Evolutionary conservation across 2,113 vertebrate genomes (phyloP), one percentile per base, ranked within the genome.

Genomic region (Chaetodon auriga): DNA sequence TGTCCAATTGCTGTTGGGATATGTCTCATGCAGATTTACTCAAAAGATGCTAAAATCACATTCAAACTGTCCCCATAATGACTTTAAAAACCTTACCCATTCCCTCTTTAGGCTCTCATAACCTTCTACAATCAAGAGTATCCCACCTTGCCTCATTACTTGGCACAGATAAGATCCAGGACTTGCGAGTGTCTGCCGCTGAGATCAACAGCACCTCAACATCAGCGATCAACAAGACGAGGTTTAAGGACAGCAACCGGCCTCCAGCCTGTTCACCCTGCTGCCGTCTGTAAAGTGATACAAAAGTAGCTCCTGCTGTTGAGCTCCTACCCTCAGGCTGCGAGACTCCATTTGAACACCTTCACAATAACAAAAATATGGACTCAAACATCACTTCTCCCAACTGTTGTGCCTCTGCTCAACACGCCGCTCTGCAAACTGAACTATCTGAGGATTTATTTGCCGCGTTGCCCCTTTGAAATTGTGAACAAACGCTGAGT

Each of bases 301-400:
- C 38, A 55, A 23, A 57, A 74, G 19, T 80, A 69, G 35, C 58
- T 73, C 25, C 72, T 75, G 61, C 51, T 61, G 45, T 43, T 65
- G 55, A 63, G 55, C 69, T n/a, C 70, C 60, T 48, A 8, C 55
- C 68, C 55, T 63, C 41, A 21, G 70, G 70, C 84, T 38, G 70
- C 6, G 19, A 71, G 58, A 65, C 68, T 75, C 58, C 51, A 58
- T 60, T 38, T 78, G 77, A 74, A 74, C 25, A 74, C 58, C 43
- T 43, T 80, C 58, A 15, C 53, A 75, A 45, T 25, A 64, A 45
- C 45, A 75, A 69, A 75, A 74, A 81, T 5, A 19, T 64, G 57
- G 62, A 54, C 68, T 74, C 25, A 30, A 25, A 58, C 41, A 55
- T 76, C 61, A 13, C 61, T 41, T 68, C 78, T n/a, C 55, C 63